A percentile compares a stretch with the other conserved stretches of the same genome.
phyloP scores from a whole-genome alignment of 2,888 invertebrate genomes.

The Molorchus minor region DNA sequence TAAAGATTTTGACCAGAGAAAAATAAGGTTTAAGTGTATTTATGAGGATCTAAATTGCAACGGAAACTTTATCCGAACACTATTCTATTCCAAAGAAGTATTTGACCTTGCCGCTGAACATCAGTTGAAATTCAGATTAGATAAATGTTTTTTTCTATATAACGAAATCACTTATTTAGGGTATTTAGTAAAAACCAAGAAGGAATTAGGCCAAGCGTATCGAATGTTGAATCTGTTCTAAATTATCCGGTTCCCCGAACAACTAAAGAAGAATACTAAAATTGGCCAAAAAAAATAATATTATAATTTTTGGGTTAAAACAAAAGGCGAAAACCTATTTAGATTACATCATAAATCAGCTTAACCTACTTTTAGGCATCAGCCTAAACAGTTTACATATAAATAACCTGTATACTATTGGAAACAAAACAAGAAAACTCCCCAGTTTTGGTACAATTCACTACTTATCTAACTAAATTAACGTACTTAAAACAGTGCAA shows the following conservation, averaged over 20 bases:
- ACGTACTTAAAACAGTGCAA: no score
- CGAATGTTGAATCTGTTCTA: conserved; percentile 20
- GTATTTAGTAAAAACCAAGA: conserved; percentile 19
- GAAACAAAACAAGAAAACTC: no score
- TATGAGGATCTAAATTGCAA: conserved; percentile 28
- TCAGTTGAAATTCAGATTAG: conserved; percentile 21
- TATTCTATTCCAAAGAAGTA: conserved; percentile 14
- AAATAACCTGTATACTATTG: no score
- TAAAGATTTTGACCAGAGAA: conserved; percentile 10
- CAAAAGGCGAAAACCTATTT: no score
- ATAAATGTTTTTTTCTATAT: conserved; percentile 25
- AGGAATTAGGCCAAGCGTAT: conserved; percentile 17
- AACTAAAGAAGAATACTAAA: conserved; percentile 29
- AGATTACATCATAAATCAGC: no score
- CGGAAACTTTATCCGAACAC: conserved; percentile 23
- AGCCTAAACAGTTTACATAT: no score
- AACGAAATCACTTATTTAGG: conserved; percentile 20
- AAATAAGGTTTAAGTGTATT: conserved; percentile 25
- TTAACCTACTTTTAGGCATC: no score
- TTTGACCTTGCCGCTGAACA: conserved; percentile 10
- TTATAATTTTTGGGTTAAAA: no score
- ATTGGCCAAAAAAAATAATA: no score
- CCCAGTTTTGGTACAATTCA: no score
- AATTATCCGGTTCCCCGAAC: conserved; percentile 36
- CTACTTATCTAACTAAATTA: no score